These are phyloP conservation scores for Acanthornis magna DNA, from an alignment of 2,797 vertebrate species.

Conservation along the genomic window DNA sequence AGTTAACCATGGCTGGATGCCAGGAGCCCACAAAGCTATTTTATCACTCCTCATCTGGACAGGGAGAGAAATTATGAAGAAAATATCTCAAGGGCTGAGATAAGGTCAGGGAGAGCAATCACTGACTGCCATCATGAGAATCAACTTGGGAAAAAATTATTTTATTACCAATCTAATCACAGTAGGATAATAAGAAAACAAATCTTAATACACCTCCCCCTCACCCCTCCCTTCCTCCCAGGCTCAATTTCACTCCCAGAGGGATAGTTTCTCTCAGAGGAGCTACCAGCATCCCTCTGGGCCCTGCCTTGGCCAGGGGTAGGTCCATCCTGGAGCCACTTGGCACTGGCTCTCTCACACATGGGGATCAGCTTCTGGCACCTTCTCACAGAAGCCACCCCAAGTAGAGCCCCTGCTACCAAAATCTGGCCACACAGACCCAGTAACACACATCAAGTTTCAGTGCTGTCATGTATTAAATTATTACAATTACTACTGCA, in stretches of 20 bases:
- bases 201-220: background rate
- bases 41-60: background rate
- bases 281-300: background rate
- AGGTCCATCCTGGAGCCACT: background rate
- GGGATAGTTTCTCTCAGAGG: too few species aligned
- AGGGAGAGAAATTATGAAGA: background rate
- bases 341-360: accelerated
- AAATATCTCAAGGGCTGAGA: background rate
- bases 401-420: background rate
- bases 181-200: background rate
- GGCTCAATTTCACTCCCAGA: background rate
- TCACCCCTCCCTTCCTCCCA: background rate
- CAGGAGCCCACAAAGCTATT: background rate
- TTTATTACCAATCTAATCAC: background rate
- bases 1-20: background rate
- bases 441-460: background rate
- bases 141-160: background rate
- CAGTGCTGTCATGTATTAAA: background rate
- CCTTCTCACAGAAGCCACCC: background rate
- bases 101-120: background rate
- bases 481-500: background rate
- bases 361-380: background rate
- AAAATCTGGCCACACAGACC: background rate
- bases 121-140: background rate
- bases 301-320: background rate